A percentile compares a stretch with the other conserved stretches of the same genome.
Conservation (phyloP, 1,140 invertebrate species). For the Hyles euphorbiae region DNA sequence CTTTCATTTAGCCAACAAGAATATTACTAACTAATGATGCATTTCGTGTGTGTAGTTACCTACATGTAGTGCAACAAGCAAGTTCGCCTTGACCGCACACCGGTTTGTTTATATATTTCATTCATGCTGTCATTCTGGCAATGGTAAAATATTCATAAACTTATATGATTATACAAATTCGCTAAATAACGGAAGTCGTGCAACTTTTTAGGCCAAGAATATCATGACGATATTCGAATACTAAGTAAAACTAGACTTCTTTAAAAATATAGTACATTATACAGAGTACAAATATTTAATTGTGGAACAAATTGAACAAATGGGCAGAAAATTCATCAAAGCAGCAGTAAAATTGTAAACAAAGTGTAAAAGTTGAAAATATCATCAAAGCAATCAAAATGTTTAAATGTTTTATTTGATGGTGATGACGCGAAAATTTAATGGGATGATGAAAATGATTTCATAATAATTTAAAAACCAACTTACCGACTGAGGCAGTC, state of each 20-base stretch:
- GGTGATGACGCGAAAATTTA: too few species aligned
- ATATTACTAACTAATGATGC: slow-evolving; percentile 22
- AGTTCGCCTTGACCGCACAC: slow-evolving; percentile 56
- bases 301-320: neutral
- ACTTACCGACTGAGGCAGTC: too few species aligned
- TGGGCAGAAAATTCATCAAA: too few species aligned
- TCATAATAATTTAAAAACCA: too few species aligned
- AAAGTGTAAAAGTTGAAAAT: too few species aligned
- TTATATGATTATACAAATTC: slow-evolving; percentile 14
- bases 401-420: too few species aligned
- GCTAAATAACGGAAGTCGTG: slow-evolving; percentile 13
- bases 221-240: neutral
- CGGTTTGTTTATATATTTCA: slow-evolving; percentile 40
- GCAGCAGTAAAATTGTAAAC: too few species aligned
- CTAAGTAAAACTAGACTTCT: neutral
- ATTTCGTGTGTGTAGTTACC: slow-evolving; percentile 28
- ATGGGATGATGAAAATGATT: too few species aligned
- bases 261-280: neutral
- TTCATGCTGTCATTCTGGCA: slow-evolving; percentile 35
- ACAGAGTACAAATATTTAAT: neutral
- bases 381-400: too few species aligned
- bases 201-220: neutral
- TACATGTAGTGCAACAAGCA: slow-evolving; percentile 39
- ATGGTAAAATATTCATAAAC: slow-evolving; percentile 23
- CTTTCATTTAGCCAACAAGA: neutral